These are phyloP conservation scores for Grus americana DNA, from an alignment of 2,113 vertebrate genomes.

Conservation along the genomic window DNA sequence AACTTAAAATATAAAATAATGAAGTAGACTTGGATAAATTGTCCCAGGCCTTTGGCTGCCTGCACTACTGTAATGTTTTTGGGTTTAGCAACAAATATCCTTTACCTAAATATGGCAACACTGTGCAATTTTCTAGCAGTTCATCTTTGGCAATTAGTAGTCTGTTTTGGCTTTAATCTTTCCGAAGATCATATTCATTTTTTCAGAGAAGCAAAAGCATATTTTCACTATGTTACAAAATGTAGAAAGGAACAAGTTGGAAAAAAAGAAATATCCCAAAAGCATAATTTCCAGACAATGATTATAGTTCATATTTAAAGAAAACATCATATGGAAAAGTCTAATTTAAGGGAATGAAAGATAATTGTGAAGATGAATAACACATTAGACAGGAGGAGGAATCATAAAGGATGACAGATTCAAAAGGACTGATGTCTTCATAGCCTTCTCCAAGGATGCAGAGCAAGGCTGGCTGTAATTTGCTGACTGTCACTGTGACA, in stretches of 20 bases:
- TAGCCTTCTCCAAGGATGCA: background rate
- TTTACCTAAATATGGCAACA: background rate
- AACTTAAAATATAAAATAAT: background rate
- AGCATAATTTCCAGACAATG: background rate
- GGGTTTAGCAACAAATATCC: background rate
- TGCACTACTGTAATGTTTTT: background rate
- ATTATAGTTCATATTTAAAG: constrained; percentile 1
- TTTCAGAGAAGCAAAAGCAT: background rate
- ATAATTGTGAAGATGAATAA: constrained; percentile 9
- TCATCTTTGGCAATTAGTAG: background rate
- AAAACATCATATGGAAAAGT: background rate
- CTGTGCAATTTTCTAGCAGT: background rate
- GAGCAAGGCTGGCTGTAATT: background rate
- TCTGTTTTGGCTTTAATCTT: background rate
- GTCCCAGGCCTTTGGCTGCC: background rate
- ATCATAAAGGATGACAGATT: background rate
- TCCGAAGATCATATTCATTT: background rate
- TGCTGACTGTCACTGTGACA: background rate
- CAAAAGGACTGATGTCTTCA: background rate
- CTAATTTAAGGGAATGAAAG: background rate
- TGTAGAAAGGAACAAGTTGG: background rate
- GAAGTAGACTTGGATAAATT: background rate
- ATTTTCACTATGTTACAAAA: background rate
- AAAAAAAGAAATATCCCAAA: background rate
- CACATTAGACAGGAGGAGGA: background rate